These are phyloP conservation scores for Pelobates cultripes DNA, from an alignment of 2,797 vertebrate genomes.

Conservation along the genomic window DNA sequence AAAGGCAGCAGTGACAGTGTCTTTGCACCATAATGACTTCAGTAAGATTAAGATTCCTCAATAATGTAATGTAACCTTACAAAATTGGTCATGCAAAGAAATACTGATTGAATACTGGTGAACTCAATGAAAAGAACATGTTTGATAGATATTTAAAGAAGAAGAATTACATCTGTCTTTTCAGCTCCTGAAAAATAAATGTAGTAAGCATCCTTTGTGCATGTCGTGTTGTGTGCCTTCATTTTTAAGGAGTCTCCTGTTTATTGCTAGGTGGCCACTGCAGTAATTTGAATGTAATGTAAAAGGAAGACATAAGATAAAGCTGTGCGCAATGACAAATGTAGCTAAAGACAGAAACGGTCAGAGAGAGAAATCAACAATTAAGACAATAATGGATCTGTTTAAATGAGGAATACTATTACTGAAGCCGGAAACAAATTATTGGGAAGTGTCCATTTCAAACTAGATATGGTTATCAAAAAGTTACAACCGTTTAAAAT, in stretches of 20 bases:
- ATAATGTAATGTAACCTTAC: too few species aligned
- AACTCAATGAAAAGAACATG: too few species aligned
- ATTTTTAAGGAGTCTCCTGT: neutral
- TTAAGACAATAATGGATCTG: conserved; percentile 8
- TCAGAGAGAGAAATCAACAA: conserved; percentile 38
- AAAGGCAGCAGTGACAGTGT: too few species aligned
- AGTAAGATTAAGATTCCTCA: too few species aligned
- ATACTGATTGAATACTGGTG: too few species aligned
- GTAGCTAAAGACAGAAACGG: conserved; percentile 18
- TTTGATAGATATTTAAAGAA: too few species aligned
- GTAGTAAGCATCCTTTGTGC: neutral
- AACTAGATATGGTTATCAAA: conserved; percentile 23
- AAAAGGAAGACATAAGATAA: conserved; percentile 32
- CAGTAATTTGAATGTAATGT: neutral
- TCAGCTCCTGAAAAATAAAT: neutral
- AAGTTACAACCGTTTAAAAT: conserved; percentile 3
- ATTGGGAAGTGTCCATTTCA: conserved; percentile 40
- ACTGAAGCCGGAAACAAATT: conserved; percentile 37
- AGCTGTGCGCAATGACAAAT: conserved; percentile 14
- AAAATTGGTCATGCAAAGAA: too few species aligned
- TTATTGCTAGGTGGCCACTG: neutral
- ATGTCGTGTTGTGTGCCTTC: neutral
- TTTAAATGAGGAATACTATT: conserved; percentile 48
- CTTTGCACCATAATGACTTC: too few species aligned
- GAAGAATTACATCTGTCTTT: too few species aligned